phyloP scores from a whole-genome alignment of 2,888 invertebrate genomes.

The Apocheima hispidaria region DNA sequence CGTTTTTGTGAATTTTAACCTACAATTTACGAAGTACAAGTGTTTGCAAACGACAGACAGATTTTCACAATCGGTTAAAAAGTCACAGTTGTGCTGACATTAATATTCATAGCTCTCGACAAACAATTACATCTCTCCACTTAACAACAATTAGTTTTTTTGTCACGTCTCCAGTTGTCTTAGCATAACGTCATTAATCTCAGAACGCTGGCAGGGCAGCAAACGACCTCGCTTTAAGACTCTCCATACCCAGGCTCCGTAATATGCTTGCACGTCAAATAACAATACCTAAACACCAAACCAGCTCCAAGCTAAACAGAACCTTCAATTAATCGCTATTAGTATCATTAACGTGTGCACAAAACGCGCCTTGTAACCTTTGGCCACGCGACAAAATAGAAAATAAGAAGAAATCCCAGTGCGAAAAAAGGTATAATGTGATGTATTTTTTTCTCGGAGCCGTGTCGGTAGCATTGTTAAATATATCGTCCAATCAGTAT shows the following conservation, averaged over 20 bases:
- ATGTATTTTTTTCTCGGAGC: slow-evolving; percentile 79
- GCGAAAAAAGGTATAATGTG: slow-evolving; percentile 77
- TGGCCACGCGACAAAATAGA: slow-evolving; percentile 59
- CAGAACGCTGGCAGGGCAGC: slow-evolving; percentile 80
- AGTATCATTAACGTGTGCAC: slow-evolving; percentile 75
- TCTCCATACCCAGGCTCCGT: slow-evolving; percentile 78
- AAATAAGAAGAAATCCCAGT: slow-evolving; percentile 77
- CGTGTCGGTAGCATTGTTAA: slow-evolving; percentile 83
- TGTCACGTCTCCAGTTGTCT: slow-evolving; percentile 79
- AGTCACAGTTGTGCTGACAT: too few relatives aligned
- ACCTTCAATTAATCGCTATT: slow-evolving; percentile 79
- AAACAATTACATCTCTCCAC: slow-evolving; percentile 61
- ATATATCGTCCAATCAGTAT: slow-evolving; percentile 86
- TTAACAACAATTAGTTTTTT: slow-evolving; percentile 73
- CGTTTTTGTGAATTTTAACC: background rate
- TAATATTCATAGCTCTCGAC: slow-evolving; percentile 8
- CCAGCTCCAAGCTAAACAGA: slow-evolving; percentile 70
- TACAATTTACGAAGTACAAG: too few relatives aligned
- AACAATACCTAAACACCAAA: slow-evolving; percentile 72
- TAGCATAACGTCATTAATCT: slow-evolving; percentile 83
- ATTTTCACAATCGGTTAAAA: too few relatives aligned
- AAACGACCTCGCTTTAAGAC: slow-evolving; percentile 84
- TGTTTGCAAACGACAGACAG: too few relatives aligned
- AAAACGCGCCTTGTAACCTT: slow-evolving; percentile 63
- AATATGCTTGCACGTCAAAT: slow-evolving; percentile 74